Evolutionary conservation across 1,140 invertebrate species (phyloP).

Genomic region (Fopius arisanus): DNA sequence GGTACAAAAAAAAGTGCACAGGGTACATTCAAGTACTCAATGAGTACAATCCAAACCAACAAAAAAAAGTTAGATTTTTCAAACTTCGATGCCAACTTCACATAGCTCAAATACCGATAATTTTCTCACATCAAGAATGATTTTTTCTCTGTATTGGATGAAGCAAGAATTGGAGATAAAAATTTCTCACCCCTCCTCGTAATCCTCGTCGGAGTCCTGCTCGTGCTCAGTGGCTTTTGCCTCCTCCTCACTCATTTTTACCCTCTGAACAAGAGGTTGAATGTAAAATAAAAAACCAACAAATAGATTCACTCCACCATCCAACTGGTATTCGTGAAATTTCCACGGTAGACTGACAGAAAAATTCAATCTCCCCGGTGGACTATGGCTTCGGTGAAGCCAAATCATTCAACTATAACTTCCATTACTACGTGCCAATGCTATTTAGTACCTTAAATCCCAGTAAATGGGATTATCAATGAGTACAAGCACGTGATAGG

Average conservation of each 20-base stretch:
- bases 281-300: not conserved
- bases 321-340: not conserved
- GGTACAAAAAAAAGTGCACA: too few species aligned
- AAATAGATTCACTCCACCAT: not conserved
- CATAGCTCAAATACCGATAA: too few species aligned
- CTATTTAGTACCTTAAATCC: slow-evolving; percentile 33
- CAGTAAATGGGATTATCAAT: slow-evolving; percentile 29
- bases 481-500: not conserved
- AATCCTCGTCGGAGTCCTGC: slow-evolving; percentile 5
- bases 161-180: not conserved
- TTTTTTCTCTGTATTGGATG: not conserved
- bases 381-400: slow-evolving; percentile 20
- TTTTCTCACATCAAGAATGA: not conserved
- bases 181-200: slow-evolving; percentile 11
- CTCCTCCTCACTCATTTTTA: not conserved
- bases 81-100: too few species aligned
- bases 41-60: too few species aligned
- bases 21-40: too few species aligned
- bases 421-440: slow-evolving; percentile 17
- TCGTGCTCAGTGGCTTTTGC: not conserved
- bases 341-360: slow-evolving; percentile 11
- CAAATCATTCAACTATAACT: slow-evolving; percentile 22
- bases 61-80: too few species aligned
- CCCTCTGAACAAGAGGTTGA: not conserved
- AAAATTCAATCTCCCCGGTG: not conserved